Base-by-base conservation (phyloP, 2,797 vertebrate species). In the Micromesistius poutassou region DNA sequence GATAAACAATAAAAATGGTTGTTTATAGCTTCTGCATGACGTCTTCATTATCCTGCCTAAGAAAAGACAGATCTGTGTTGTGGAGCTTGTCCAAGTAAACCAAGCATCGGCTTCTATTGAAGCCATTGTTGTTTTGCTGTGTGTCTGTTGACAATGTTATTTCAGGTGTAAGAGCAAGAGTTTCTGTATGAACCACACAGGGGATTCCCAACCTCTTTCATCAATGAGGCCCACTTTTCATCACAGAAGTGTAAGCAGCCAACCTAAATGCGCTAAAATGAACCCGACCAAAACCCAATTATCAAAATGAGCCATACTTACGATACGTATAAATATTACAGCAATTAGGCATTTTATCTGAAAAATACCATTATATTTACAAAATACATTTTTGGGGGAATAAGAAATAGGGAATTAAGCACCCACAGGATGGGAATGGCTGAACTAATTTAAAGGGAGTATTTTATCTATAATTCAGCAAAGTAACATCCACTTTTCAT, bases 1-100 rank as follows among this genome's bases (percentile, higher is more conserved):
- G 71, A 38, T 79, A 40, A 77, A 28, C 68, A 81, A 92, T 90
- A 90, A 92, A 93, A 87, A 25, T 74, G 71, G 28, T 84, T 91
- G 90, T 92, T 92, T 90, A 71, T 91, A 92, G 30, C 3, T 73
- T 1, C 73, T 35, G 25, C 62, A 16, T 77, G 31, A 30, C 70
- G 13, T 71, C 31, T 6, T 71, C 68, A 31, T 71, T 22, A 16
- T 13, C 30, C 5, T 71, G 25, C 68, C 9, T 31, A 13, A 71
- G n/a, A 19, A 19, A 25, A 62, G 50, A n/a, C 16, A 22, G 4
- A 22, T 4, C 46, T 4, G 5, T 55, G 16, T 22, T 55, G 46
- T 55, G 46, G 12, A 62, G 55, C 55, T 9, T 62, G 50, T 55
- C 50, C 19, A 55, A 55, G 50, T 62, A 8, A n/a, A 62, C 22